These are phyloP conservation scores for Phalanger gymnotis DNA, from an alignment of 2,797 vertebrate genomes.

Conservation along the genomic window DNA sequence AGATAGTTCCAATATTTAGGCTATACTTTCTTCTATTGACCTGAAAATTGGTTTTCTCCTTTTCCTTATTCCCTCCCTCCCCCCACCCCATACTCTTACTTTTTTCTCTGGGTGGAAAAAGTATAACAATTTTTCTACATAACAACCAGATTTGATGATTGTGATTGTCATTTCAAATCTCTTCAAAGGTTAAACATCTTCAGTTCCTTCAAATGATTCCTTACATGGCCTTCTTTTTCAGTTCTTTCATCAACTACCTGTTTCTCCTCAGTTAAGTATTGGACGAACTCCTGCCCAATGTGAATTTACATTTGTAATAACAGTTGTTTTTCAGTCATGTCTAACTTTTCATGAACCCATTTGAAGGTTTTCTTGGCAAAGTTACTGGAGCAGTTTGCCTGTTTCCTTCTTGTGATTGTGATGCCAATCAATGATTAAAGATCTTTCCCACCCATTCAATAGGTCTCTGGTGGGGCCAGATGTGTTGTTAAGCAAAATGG, in stretches of 20 bases:
- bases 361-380: too few relatives aligned
- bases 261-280: neutral
- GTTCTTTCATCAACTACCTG: neutral
- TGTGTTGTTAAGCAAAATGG: too few relatives aligned
- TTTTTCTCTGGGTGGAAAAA: neutral
- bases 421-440: too few relatives aligned
- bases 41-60: neutral
- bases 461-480: too few relatives aligned
- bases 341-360: too few relatives aligned
- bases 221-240: neutral
- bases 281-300: neutral
- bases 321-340: too few relatives aligned
- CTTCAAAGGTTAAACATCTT: neutral
- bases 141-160: neutral
- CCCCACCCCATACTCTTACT: too few relatives aligned
- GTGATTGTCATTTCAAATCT: neutral
- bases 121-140: fast-evolving
- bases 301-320: neutral
- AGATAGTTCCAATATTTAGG: neutral
- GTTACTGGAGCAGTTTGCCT: too few relatives aligned
- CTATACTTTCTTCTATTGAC: neutral
- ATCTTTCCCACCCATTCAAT: too few relatives aligned
- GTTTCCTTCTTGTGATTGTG: too few relatives aligned
- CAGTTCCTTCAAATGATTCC: neutral
- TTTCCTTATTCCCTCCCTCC: neutral